Percentiles rank a stretch among this genome's conserved stretches.
phyloP scores from a whole-genome alignment of 2,797 vertebrate species.

The Rousettus madagascariensis region DNA sequence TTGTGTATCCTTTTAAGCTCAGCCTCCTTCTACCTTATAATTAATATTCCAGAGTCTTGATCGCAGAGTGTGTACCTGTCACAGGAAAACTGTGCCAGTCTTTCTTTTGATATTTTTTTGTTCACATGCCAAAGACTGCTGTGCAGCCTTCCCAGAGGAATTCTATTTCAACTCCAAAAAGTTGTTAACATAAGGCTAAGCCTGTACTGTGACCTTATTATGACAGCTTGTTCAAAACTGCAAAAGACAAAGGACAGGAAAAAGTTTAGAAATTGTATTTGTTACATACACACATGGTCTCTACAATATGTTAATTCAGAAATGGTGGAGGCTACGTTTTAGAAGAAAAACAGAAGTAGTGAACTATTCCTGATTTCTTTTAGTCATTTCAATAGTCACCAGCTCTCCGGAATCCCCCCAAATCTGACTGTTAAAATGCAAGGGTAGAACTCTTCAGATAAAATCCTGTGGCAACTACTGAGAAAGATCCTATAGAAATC shows the following conservation, averaged over 20 bases:
- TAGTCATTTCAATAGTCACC: background rate
- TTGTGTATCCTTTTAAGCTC: background rate
- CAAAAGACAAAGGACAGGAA: constrained; percentile 73
- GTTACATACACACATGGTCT: background rate
- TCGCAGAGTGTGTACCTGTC: constrained; percentile 44
- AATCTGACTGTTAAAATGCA: constrained; percentile 24
- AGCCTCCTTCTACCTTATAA: background rate
- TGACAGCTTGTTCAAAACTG: constrained; percentile 82
- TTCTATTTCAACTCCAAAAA: constrained; percentile 81
- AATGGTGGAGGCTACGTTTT: background rate
- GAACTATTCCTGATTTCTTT: background rate
- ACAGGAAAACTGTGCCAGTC: constrained; percentile 53
- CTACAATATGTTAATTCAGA: constrained; percentile 38
- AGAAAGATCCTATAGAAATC: background rate
- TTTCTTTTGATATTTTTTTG: constrained; percentile 70
- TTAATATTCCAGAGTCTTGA: constrained; percentile 54
- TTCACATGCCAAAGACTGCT: constrained; percentile 77
- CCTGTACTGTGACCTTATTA: constrained; percentile 79
- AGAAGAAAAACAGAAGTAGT: background rate
- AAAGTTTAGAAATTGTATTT: constrained; percentile 55
- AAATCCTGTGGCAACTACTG: background rate
- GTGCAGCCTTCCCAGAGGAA: constrained; percentile 76
- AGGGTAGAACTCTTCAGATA: background rate
- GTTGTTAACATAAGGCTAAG: constrained; percentile 84
- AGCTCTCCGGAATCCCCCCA: background rate